These are phyloP conservation scores for Sceloporus undulatus DNA, from an alignment of 2,113 vertebrate genomes.

Conservation along the genomic window DNA sequence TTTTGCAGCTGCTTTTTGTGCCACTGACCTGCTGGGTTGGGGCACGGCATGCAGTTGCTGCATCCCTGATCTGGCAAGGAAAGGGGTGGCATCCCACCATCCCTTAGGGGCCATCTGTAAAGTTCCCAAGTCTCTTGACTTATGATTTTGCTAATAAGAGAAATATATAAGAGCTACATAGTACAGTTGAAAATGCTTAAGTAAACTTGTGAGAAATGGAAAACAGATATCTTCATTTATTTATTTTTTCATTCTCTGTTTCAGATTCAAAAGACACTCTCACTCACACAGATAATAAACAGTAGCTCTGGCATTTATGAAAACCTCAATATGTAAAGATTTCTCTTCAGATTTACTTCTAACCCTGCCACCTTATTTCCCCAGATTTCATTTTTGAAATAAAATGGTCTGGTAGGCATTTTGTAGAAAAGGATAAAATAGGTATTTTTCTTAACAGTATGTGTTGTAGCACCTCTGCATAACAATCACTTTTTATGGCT, in stretches of 20 bases:
- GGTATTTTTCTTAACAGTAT: neutral
- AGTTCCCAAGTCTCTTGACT: no score
- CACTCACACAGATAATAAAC: no score
- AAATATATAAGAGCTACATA: neutral
- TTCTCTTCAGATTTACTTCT: neutral
- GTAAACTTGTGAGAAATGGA: neutral
- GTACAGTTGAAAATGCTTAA: neutral
- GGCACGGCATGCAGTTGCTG: no score
- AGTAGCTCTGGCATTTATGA: no score
- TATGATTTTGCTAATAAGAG: neutral
- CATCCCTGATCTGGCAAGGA: no score
- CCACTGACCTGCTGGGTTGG: no score
- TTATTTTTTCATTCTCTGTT: neutral
- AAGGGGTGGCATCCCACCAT: no score
- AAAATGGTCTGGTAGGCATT: neutral
- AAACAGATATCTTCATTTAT: neutral
- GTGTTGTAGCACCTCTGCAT: neutral
- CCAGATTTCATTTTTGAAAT: constrained; percentile 10
- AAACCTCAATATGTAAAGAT: neutral
- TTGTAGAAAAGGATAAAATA: constrained; percentile 10
- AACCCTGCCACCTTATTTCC: neutral
- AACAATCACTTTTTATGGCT: neutral
- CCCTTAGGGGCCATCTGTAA: no score
- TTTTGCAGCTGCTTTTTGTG: no score
- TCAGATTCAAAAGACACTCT: neutral